These are phyloP conservation scores for Drosophila insularis DNA, from an alignment of 1,140 invertebrate species.

Conservation along the genomic window DNA sequence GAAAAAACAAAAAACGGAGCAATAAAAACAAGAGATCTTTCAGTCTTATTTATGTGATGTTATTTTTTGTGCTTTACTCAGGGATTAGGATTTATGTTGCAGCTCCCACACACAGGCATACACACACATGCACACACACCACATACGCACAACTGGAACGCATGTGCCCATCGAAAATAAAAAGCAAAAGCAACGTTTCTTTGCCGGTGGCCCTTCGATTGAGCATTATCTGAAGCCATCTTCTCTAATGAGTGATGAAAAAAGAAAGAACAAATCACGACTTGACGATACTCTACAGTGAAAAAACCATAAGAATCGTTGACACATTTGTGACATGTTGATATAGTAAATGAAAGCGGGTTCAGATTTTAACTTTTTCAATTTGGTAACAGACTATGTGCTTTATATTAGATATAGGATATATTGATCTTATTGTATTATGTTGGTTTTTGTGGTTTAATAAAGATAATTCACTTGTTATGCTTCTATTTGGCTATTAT, in stretches of 20 bases:
- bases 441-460: too few relatives aligned
- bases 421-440: too few relatives aligned
- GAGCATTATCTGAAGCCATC: not conserved
- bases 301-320: not conserved
- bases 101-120: conserved; percentile 42
- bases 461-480: too few relatives aligned
- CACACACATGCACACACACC: not conserved
- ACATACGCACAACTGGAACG: not conserved
- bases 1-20: conserved; percentile 11
- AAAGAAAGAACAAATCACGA: not conserved
- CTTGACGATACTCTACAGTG: not conserved
- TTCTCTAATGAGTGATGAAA: not conserved
- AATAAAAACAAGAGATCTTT: conserved; percentile 22
- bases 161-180: not conserved
- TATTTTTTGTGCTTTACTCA: conserved; percentile 62
- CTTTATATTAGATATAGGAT: too few relatives aligned
- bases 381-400: too few relatives aligned
- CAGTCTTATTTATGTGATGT: conserved; percentile 71
- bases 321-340: too few relatives aligned
- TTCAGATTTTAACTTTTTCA: too few relatives aligned
- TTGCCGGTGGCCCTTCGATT: not conserved
- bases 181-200: not conserved
- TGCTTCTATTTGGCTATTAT: too few relatives aligned
- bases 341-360: too few relatives aligned
- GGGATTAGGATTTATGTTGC: conserved; percentile 61